phyloP scores from a whole-genome alignment of 2,888 invertebrate genomes.

The Eupithecia vulgata region DNA sequence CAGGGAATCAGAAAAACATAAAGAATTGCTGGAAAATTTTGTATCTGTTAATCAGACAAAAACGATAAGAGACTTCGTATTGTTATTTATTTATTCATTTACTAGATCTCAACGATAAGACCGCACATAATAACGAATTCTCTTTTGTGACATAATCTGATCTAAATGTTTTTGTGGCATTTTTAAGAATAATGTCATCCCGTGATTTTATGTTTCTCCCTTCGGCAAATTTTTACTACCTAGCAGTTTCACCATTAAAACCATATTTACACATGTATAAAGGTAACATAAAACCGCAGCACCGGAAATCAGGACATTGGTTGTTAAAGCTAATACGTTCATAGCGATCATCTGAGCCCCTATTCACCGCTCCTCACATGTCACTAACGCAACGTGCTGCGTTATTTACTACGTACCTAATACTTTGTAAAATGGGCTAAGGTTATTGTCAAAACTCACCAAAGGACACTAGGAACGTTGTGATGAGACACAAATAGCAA shows the following conservation, averaged over 20 bases:
- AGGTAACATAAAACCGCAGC: constrained; percentile 27
- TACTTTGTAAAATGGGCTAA: neutral
- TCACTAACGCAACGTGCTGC: neutral
- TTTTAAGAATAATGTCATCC: neutral
- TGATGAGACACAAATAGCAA: neutral
- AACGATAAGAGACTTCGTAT: no score
- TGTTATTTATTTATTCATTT: neutral
- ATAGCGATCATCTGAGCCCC: constrained; percentile 55
- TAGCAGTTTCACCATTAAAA: constrained; percentile 10
- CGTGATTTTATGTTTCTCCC: neutral
- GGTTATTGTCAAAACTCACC: neutral
- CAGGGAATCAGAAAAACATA: neutral
- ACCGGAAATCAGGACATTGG: constrained; percentile 58
- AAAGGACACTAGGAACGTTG: neutral
- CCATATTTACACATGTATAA: constrained; percentile 25
- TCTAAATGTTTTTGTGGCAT: neutral
- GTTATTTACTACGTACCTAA: neutral
- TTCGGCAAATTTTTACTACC: constrained; percentile 8
- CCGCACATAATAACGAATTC: neutral
- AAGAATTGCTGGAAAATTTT: neutral
- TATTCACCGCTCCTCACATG: neutral
- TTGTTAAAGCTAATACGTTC: constrained; percentile 65
- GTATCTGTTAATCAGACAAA: neutral
- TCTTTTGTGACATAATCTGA: neutral
- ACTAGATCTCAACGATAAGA: neutral